Evolutionary conservation across 2,113 vertebrate genomes (phyloP).

Genomic region (Sturnira hondurensis): DNA sequence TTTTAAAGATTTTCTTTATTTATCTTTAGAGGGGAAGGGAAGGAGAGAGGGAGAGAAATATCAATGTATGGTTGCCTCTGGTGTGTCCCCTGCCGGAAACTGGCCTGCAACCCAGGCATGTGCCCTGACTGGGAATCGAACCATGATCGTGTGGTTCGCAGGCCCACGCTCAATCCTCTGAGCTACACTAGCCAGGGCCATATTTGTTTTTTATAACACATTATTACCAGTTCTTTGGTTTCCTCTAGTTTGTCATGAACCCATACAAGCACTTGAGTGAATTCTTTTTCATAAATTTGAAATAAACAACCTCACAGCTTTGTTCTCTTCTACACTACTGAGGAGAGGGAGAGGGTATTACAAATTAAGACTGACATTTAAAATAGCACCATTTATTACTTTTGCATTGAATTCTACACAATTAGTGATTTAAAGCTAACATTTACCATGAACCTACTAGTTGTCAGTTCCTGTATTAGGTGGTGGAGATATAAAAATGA

Average conservation of each 20-base stretch:
- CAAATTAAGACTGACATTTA: constrained; percentile 5
- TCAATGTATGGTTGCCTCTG: too few relatives aligned
- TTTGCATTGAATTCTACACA: background rate
- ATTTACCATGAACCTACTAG: background rate
- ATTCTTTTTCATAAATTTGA: background rate
- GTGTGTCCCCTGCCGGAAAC: too few relatives aligned
- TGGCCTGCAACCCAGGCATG: too few relatives aligned
- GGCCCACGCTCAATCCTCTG: too few relatives aligned
- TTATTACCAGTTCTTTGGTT: background rate
- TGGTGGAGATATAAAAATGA: background rate
- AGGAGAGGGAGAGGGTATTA: background rate
- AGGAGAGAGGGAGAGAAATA: too few relatives aligned
- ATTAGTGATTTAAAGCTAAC: constrained; percentile 2
- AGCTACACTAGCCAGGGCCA: too few relatives aligned
- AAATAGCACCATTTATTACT: background rate
- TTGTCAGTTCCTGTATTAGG: background rate
- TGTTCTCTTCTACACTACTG: background rate
- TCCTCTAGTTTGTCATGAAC: background rate
- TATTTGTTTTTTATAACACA: too few relatives aligned
- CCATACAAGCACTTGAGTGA: background rate
- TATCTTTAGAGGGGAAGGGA: too few relatives aligned
- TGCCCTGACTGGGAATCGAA: too few relatives aligned
- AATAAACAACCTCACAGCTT: background rate
- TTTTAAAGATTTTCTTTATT: too few relatives aligned
- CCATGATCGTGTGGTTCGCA: too few relatives aligned